These are phyloP conservation scores for Peromyscus californicus DNA, from an alignment of 2,113 vertebrate genomes.

Conservation along the genomic window DNA sequence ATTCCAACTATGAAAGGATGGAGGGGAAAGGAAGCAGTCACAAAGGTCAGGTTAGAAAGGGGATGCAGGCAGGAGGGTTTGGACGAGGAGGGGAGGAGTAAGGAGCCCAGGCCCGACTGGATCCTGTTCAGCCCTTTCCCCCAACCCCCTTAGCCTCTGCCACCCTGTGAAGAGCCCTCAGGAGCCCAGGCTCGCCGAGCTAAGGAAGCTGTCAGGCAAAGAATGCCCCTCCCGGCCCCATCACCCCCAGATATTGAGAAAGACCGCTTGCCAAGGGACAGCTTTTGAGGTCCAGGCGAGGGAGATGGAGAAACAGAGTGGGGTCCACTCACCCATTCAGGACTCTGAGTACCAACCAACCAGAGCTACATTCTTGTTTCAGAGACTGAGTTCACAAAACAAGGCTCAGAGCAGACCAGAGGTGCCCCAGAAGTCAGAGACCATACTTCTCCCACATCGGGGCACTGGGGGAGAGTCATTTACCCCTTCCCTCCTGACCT, in stretches of 20 bases:
- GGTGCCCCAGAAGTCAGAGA: neutral
- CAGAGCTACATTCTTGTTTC: neutral
- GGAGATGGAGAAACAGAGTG: neutral
- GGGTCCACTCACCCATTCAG: neutral
- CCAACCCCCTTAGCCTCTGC: neutral
- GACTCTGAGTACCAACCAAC: neutral
- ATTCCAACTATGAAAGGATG: neutral
- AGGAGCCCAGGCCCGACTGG: neutral
- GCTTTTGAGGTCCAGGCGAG: neutral
- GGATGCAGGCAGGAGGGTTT: neutral
- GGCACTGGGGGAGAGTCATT: neutral
- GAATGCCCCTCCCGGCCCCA: neutral
- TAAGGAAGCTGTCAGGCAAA: neutral
- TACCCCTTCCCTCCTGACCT: neutral
- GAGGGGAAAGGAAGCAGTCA: neutral
- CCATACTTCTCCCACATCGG: too few species aligned
- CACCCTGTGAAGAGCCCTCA: neutral
- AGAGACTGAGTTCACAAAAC: neutral
- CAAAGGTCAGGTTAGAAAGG: neutral
- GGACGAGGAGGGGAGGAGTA: neutral
- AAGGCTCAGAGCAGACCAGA: neutral
- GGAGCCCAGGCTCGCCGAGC: neutral
- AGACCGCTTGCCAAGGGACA: neutral
- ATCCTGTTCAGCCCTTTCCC: neutral
- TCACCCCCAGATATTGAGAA: neutral